phyloP scores from a whole-genome alignment of 2,888 invertebrate species.

The Drosophila testacea region DNA sequence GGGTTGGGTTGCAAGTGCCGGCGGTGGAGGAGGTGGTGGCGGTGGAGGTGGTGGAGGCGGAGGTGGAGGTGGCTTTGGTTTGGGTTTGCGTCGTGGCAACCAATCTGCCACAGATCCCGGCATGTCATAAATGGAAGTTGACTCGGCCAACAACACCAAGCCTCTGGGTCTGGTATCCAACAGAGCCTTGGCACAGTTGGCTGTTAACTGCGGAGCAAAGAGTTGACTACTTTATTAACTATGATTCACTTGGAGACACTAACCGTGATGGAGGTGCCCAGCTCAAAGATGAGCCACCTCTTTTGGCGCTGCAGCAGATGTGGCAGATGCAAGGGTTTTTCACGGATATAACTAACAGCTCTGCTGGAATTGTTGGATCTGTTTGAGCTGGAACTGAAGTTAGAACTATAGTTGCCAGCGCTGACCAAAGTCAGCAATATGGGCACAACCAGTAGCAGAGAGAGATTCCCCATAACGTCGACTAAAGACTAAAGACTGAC shows the following conservation, averaged over 20 bases:
- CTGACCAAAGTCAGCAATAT: constrained; percentile 20
- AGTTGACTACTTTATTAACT: not conserved
- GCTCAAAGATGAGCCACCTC: constrained; percentile 81
- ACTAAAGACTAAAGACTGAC: constrained; percentile 44
- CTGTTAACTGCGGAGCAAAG: constrained; percentile 57
- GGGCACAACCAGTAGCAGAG: constrained; percentile 14
- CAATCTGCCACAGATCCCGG: constrained; percentile 67
- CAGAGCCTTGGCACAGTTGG: constrained; percentile 73
- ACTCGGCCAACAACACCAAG: constrained; percentile 69
- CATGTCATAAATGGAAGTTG: constrained; percentile 75
- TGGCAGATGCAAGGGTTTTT: constrained; percentile 32
- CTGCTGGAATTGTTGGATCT: constrained; percentile 25
- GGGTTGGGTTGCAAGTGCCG: constrained; percentile 31
- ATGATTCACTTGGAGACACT: constrained; percentile 15
- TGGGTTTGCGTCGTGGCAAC: constrained; percentile 51
- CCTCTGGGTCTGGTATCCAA: constrained; percentile 76
- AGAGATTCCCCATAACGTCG: constrained; percentile 43
- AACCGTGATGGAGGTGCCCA: constrained; percentile 76
- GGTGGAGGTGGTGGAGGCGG: constrained; percentile 52
- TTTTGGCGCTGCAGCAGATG: constrained; percentile 67
- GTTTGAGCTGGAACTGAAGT: constrained; percentile 19
- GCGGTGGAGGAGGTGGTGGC: constrained; percentile 36
- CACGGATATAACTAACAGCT: constrained; percentile 52
- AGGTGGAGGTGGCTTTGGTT: constrained; percentile 34
- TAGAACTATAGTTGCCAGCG: constrained; percentile 15